Evolutionary conservation across 2,113 vertebrate species (phyloP).

Genomic region (Petaurus breviceps): DNA sequence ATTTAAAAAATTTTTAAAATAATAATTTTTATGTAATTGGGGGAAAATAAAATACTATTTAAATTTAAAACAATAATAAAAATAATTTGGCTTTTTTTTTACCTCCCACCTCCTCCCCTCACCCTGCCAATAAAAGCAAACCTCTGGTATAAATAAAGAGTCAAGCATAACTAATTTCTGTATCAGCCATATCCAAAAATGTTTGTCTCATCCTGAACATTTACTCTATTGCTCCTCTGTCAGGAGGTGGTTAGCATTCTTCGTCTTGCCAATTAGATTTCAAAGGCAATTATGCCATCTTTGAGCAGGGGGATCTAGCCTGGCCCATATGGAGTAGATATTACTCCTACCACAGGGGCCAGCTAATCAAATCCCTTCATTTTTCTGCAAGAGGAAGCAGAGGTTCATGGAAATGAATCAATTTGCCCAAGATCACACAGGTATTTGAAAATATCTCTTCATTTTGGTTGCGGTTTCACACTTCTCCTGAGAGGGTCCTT

Average conservation of each 20-base stretch:
- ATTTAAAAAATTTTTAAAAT: no score
- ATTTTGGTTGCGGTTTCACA: background rate
- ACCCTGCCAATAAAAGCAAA: background rate
- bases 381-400: background rate
- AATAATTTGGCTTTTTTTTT: background rate
- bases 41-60: no score
- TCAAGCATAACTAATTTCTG: background rate
- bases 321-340: background rate
- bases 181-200: background rate
- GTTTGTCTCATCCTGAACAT: background rate
- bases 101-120: background rate
- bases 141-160: background rate
- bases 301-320: background rate
- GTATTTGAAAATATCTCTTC: background rate
- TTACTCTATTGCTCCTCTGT: background rate
- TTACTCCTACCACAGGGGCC: background rate
- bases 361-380: background rate
- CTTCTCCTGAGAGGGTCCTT: background rate
- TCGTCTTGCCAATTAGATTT: background rate
- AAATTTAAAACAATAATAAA: no score
- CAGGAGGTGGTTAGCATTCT: background rate
- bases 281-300: background rate
- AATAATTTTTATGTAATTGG: no score
- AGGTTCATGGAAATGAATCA: background rate
- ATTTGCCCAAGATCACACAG: background rate